phyloP scores from a whole-genome alignment of 1,140 invertebrate species.

The Cotesia glomerata region DNA sequence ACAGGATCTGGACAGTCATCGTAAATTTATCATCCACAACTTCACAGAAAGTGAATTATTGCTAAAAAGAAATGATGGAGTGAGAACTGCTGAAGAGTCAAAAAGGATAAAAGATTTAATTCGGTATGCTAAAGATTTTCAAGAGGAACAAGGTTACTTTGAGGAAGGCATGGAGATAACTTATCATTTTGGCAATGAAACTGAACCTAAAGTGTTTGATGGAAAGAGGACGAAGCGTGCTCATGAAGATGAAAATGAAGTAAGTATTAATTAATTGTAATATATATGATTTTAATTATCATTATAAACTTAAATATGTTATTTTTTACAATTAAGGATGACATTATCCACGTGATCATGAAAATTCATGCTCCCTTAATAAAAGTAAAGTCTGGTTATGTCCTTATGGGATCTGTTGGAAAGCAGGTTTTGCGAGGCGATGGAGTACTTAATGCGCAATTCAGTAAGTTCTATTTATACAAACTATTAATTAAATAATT shows the following conservation, averaged over 20 bases:
- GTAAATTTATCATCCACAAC: conserved; percentile 51
- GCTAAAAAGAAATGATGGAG: conserved; percentile 50
- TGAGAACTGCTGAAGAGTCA: conserved; percentile 42
- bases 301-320: conserved; percentile 22
- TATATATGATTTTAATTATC: neutral
- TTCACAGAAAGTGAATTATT: conserved; percentile 57
- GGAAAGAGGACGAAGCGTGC: conserved; percentile 49
- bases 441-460: conserved; percentile 51
- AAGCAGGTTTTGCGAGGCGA: conserved; percentile 50
- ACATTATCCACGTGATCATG: conserved; percentile 57
- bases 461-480: conserved; percentile 48
- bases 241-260: conserved; percentile 47
- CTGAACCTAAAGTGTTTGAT: conserved; percentile 28
- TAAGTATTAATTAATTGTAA: conserved; percentile 33
- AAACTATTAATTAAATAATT: neutral
- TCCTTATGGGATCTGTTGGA: conserved; percentile 53
- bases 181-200: conserved; percentile 54
- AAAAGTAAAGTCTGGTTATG: conserved; percentile 52
- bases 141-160: conserved; percentile 58
- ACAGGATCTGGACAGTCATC: conserved; percentile 50
- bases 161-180: conserved; percentile 58
- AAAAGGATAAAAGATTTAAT: conserved; percentile 50
- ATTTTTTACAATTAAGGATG: conserved; percentile 47
- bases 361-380: conserved; percentile 53
- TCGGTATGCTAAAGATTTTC: conserved; percentile 54